Conservation (phyloP, 2,113 vertebrate species). For the Lepus europaeus region DNA sequence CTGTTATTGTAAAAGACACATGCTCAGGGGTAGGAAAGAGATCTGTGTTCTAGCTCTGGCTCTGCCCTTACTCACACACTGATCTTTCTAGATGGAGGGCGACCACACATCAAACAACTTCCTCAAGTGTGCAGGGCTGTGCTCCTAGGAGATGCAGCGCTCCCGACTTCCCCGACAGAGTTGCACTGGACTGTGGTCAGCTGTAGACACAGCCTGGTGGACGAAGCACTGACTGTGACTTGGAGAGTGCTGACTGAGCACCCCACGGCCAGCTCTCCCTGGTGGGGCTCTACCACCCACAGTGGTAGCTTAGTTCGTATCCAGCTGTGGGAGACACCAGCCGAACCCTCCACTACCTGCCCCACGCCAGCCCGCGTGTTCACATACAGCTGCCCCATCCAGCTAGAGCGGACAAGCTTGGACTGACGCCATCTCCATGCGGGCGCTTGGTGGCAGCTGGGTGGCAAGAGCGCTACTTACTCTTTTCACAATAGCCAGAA, state of each 20-base stretch:
- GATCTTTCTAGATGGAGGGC: neutral
- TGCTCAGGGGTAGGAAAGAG: neutral
- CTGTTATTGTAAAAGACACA: neutral
- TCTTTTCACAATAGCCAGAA: slow-evolving; percentile 93
- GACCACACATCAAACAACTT: neutral
- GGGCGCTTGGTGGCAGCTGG: neutral
- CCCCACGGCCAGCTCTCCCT: neutral
- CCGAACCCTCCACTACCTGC: neutral
- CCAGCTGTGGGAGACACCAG: neutral
- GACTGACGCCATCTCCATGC: neutral
- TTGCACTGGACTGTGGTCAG: neutral
- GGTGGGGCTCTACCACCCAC: neutral
- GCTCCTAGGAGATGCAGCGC: neutral
- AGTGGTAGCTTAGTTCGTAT: neutral
- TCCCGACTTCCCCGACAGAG: slow-evolving; percentile 12
- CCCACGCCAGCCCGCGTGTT: neutral
- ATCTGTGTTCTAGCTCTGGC: too few species aligned
- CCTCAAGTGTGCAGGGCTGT: neutral
- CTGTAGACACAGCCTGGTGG: neutral
- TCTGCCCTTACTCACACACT: neutral
- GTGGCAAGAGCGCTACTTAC: slow-evolving; percentile 85
- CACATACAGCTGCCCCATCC: neutral
- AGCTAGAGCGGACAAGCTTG: slow-evolving; percentile 19
- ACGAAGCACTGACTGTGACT: neutral
- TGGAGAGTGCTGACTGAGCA: neutral